Evolutionary conservation across 2,888 invertebrate species (phyloP).

Genomic region (Pollenia angustigena): DNA sequence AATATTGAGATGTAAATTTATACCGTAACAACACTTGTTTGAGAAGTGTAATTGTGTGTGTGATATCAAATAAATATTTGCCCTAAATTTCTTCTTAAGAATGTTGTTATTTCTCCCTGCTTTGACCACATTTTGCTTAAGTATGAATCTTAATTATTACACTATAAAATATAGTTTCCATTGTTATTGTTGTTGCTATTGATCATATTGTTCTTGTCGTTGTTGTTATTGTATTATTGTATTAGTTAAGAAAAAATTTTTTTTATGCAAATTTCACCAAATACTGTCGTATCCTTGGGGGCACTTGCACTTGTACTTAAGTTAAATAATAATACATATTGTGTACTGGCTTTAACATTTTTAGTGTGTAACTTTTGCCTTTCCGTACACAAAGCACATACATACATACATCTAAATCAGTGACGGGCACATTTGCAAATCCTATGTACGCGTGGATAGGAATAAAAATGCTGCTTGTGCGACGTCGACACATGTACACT

Average conservation of each 20-base stretch:
- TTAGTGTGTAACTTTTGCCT: not conserved
- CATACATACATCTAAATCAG: too few species aligned
- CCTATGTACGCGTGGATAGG: too few species aligned
- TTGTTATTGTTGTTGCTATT: not conserved
- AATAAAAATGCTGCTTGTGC: too few species aligned
- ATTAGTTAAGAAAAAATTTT: not conserved
- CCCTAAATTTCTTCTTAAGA: not conserved
- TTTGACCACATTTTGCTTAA: not conserved
- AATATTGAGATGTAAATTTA: too few species aligned
- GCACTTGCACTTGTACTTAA: conserved; percentile 52
- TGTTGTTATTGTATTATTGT: too few species aligned
- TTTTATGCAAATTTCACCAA: conserved; percentile 56
- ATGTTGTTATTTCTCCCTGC: not conserved
- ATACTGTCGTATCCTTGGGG: conserved; percentile 42
- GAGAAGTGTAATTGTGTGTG: not conserved
- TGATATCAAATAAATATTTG: not conserved
- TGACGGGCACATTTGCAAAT: too few species aligned
- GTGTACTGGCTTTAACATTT: not conserved
- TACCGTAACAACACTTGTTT: too few species aligned
- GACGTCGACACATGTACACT: too few species aligned
- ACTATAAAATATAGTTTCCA: not conserved
- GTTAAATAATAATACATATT: not conserved
- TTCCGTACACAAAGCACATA: too few species aligned
- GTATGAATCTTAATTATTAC: not conserved
- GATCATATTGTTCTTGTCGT: too few species aligned